Evolutionary conservation across 2,888 invertebrate genomes (phyloP).

Genomic region (Hymenopus coronatus): DNA sequence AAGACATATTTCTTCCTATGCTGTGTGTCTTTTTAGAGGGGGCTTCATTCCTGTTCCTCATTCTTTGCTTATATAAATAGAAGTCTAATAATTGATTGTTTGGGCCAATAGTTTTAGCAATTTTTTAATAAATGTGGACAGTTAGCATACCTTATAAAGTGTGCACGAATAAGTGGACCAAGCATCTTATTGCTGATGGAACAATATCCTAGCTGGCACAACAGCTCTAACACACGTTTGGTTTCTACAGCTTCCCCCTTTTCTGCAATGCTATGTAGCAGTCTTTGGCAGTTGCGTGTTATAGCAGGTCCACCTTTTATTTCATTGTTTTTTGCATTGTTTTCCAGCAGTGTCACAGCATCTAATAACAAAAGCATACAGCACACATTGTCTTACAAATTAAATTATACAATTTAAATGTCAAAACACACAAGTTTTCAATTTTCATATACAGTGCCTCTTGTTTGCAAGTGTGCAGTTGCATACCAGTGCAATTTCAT

Average conservation of each 20-base stretch:
- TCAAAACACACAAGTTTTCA: background rate
- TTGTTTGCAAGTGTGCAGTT: too few relatives aligned
- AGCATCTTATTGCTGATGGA: conserved; percentile 55
- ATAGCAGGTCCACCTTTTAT: conserved; percentile 38
- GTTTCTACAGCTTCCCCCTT: conserved; percentile 47
- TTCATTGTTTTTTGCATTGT: conserved; percentile 45
- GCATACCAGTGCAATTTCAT: too few relatives aligned
- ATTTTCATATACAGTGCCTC: too few relatives aligned
- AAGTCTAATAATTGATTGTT: too few relatives aligned
- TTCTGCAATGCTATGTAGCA: conserved; percentile 55
- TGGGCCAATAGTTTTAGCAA: too few relatives aligned
- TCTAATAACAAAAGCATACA: conserved; percentile 42
- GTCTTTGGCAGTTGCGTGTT: conserved; percentile 59
- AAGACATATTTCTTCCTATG: too few relatives aligned
- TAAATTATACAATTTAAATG: background rate
- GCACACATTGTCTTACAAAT: conserved; percentile 45
- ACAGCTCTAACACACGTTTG: conserved; percentile 52
- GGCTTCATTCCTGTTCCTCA: too few relatives aligned
- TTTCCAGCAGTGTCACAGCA: background rate
- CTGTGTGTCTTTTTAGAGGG: too few relatives aligned
- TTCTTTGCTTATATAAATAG: too few relatives aligned
- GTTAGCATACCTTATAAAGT: conserved; percentile 51
- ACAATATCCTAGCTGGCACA: conserved; percentile 56
- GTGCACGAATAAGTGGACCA: conserved; percentile 60
- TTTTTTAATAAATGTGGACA: conserved; percentile 11